Evolutionary conservation across 2,113 vertebrate genomes (phyloP).

Genomic region (Electrona antarctica): DNA sequence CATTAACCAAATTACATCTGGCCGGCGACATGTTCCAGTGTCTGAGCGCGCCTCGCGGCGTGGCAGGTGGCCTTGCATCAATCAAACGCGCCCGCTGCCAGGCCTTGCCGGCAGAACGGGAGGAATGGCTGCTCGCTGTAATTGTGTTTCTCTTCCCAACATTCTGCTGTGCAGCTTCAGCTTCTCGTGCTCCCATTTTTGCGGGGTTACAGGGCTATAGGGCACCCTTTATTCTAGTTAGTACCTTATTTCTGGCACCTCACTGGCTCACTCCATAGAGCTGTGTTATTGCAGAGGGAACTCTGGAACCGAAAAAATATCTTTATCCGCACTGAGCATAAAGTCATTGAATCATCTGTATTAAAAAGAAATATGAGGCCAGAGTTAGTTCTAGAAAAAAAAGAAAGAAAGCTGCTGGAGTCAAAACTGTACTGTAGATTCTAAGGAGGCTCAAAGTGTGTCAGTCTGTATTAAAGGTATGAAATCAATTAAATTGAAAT

Average conservation of each 20-base stretch:
- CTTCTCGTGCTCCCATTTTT: slow-evolving; percentile 17
- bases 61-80: slow-evolving; percentile 72
- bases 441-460: too few species aligned
- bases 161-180: slow-evolving; percentile 37
- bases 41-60: slow-evolving; percentile 58
- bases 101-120: slow-evolving; percentile 36
- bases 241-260: not conserved
- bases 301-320: slow-evolving; percentile 2
- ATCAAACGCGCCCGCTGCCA: slow-evolving; percentile 57
- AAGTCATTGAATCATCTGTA: not conserved
- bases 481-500: not conserved
- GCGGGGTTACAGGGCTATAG: slow-evolving; percentile 9
- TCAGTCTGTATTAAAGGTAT: too few species aligned
- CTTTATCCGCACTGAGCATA: slow-evolving; percentile 7
- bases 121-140: slow-evolving; percentile 41
- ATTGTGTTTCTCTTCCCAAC: slow-evolving; percentile 48
- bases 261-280: slow-evolving; percentile 1
- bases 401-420: too few species aligned
- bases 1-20: slow-evolving; percentile 80
- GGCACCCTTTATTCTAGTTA: slow-evolving; percentile 27
- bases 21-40: slow-evolving; percentile 63
- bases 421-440: too few species aligned
- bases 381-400: not conserved
- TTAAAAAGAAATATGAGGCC: not conserved
- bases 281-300: not conserved